Evolutionary conservation across 2,113 vertebrate genomes (phyloP), one percentile per base, ranked within the genome.

Genomic region (Pseudolaguvia tuberculata): DNA sequence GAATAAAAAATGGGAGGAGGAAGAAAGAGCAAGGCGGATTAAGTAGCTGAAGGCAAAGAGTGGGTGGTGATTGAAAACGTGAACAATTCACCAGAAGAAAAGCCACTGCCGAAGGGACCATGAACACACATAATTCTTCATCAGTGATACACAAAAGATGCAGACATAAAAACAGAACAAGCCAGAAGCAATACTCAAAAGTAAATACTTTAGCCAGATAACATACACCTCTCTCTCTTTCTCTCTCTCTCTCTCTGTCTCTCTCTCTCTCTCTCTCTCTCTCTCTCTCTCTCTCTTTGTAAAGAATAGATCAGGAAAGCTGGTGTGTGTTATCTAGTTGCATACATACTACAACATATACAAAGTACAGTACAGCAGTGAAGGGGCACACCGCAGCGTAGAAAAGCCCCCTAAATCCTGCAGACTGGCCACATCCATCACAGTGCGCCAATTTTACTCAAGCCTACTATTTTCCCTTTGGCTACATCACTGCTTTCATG

Each of bases 51-150:
- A 62, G 73, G 65, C 74, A 75, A 25, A 79, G 56, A 77, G 71
- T 66, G 58, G 50, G 81, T 68, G 55, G 35, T 56, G 42, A 73
- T 69, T 73, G 61, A 80, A 80, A 70, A 72, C 72, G 53, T 80
- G 47, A 80, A 80, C 68, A 73, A 80, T 80, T 76, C 78, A 80
- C 78, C 18, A 73, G 52, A 65, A 52, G 53, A 76, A 67, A 75
- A 72, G 21, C 35, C 23, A 68, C 71, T 61, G 52, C 55, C 31
- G 39, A 27, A 78, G 14, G 14, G 1, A 65, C 29, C 48, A 63
- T 53, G 31, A 73, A 52, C 57, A 65, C 72, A 78, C 25, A 74
- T 56, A 53, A 23, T 62, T 20, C 6, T 75, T 56, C 65, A 59
- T 68, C 11, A 66, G 27, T 68, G 21, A 39, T 31, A 18, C 15